Evolutionary conservation across 2,888 invertebrate species (phyloP), one percentile per base, ranked within the genome.

Genomic region (Anarsia innoxiella): DNA sequence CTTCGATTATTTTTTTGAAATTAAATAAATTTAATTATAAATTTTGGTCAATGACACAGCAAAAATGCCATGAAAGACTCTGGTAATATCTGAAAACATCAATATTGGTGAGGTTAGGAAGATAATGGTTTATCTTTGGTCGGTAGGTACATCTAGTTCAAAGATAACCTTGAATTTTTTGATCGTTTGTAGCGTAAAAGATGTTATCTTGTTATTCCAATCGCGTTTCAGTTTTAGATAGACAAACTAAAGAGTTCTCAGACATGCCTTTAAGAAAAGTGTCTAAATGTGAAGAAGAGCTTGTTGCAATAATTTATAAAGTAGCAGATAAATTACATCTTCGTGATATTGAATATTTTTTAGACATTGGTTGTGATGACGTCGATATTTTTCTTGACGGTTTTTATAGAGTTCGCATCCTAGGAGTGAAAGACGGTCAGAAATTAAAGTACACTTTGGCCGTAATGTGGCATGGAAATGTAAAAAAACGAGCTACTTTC

Each of bases 221-320:
- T n/a, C n/a, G n/a, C n/a, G 52, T 52, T 38, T 44, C 41, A 45
- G 42, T 48, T 39, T 28, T 30, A 31, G 36, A 40, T 11, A 3
- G 10, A 10, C 12, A 12, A 3, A 5, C 37, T 33, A 42, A 40
- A 44, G 42, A 34, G 39, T 36, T 48, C 43, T 35, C 42, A 44
- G 42, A 39, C 33, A 77, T 77, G 73, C 68, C 67, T n/a, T 45
- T 41, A 31, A 61, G 70, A 43, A 77, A 71, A 56, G 51, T 72
- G 45, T 76, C 77, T 25, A 57, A 56, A 31, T 60, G 62, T 29
- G 59, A 66, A 16, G 53, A 56, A 42, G 71, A 72, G 39, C 51
- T 78, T 26, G 44, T 65, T 14, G 58, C 57, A 13, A 58, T 77
- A 39, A 67, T 78, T 40, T 44, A 58, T 40, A 61, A 65, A 60